phyloP scores from a whole-genome alignment of 1,140 invertebrate species.

The Micrasema minimum region DNA sequence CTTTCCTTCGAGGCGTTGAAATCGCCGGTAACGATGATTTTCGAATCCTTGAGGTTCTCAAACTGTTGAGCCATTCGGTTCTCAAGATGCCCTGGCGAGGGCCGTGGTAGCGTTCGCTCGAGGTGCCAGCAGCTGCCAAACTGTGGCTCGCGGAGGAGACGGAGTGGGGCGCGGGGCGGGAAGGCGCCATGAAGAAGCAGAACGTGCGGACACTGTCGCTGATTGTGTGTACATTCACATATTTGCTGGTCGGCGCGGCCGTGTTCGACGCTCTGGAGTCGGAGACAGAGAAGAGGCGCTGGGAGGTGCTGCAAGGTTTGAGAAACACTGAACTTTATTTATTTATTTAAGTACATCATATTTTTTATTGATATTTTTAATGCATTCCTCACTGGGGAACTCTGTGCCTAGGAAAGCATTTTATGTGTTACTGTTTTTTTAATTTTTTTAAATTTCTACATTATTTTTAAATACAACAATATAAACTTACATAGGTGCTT shows the following conservation, averaged over 20 bases:
- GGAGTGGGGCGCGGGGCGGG: slow-evolving; percentile 58
- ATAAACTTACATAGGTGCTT: too few species aligned
- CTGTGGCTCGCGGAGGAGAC: slow-evolving; percentile 54
- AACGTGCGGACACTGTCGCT: slow-evolving; percentile 98
- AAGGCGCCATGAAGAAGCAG: slow-evolving; percentile 88
- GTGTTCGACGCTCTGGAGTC: slow-evolving; percentile 99
- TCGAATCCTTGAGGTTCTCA: too few species aligned
- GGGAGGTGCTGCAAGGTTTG: slow-evolving; percentile 83
- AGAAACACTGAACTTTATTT: neutral
- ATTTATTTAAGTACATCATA: too few species aligned
- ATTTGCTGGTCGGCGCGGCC: slow-evolving; percentile 97
- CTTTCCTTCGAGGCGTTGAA: too few species aligned
- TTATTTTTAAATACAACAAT: too few species aligned
- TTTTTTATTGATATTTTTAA: too few species aligned
- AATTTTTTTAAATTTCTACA: too few species aligned
- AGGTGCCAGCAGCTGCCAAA: slow-evolving; percentile 37
- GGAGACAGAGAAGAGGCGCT: slow-evolving; percentile 88
- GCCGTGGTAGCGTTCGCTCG: neutral
- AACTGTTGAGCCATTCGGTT: too few species aligned
- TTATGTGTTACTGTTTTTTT: neutral
- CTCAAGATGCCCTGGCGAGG: neutral
- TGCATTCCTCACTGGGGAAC: too few species aligned
- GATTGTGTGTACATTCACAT: slow-evolving; percentile 99
- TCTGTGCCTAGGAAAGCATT: too few species aligned
- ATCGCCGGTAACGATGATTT: too few species aligned